Evolutionary conservation across 2,888 invertebrate genomes (phyloP), one percentile per base, ranked within the genome.

Genomic region (Sinopyrophorus schimmeli): DNA sequence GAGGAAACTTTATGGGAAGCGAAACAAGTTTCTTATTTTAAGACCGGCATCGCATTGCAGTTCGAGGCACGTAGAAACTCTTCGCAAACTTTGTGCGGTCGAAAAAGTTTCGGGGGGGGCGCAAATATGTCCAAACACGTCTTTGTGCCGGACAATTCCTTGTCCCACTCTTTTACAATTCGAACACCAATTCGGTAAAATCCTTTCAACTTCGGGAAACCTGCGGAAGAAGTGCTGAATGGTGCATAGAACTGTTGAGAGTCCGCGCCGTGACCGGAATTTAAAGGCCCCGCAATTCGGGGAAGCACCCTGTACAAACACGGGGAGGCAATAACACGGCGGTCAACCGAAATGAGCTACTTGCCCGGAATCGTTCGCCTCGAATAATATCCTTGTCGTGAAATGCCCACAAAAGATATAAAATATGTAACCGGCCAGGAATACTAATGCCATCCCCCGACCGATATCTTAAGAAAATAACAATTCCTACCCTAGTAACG

Each of bases 341-440:
- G 70, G 70, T 70, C 70, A 69, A 62, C 68, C 69, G 62, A 69
- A 71, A 71, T 69, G 70, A 70, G 69, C 63, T 61, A 62, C 60
- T 67, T 63, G 63, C 63, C 54, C 58, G 57, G 64, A 69, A 68
- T 70, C 68, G 66, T 67, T 67, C 65, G 61, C 57, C 55, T 61
- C 65, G 67, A 66, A 69, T 69, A 69, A 69, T 68, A 67, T 63
- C 67, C 63, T 61, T 67, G 68, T 67, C 67, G 65, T 61, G 64
- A 64, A 68, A 67, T 65, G 60, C 65, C 67, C 65, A 64, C 69
- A 68, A 68, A 69, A 70, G 70, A 70, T 69, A 71, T 71, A 70
- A 71, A 71, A 70, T 71, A 70, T 70, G 67, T 67, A 63, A 59
- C 69, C 55, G 57, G 63, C 37, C 50, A 55, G 47, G 71, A 69